Conservation (phyloP, 2,113 vertebrate species). For the Lathamus discolor region DNA sequence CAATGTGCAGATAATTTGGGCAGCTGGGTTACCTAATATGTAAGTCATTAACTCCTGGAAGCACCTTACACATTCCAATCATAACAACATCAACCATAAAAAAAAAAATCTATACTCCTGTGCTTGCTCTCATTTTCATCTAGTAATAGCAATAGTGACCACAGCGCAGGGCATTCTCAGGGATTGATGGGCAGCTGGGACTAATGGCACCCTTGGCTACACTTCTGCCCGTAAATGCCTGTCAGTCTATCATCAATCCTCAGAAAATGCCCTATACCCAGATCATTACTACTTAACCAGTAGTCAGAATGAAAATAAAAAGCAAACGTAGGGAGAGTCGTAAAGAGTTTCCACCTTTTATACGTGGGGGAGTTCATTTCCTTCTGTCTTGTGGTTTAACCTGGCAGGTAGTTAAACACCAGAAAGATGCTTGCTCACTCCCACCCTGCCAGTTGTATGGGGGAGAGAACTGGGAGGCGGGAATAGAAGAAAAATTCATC, state of each 20-base stretch:
- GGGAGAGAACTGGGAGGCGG: neutral
- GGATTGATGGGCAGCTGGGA: slow-evolving; percentile 49
- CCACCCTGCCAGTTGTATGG: neutral
- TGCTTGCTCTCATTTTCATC: neutral
- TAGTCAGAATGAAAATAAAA: slow-evolving; percentile 19
- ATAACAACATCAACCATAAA: neutral
- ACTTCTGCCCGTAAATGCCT: slow-evolving; percentile 25
- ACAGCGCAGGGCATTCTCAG: neutral
- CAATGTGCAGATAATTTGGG: neutral
- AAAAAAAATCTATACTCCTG: neutral
- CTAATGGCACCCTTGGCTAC: slow-evolving; percentile 53
- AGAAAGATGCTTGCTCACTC: neutral
- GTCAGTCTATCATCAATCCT: slow-evolving; percentile 18
- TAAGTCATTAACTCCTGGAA: slow-evolving; percentile 9
- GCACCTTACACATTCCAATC: neutral
- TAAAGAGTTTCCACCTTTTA: neutral
- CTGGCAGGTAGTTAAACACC: neutral
- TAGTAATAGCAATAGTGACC: neutral
- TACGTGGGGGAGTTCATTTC: neutral
- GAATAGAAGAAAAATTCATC: neutral
- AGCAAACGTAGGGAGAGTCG: neutral
- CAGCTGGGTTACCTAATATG: neutral
- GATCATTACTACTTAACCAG: neutral
- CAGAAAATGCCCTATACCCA: neutral
- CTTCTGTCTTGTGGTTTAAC: neutral